These are phyloP conservation scores for Ibycter americanus DNA, from an alignment of 2,797 vertebrate species.

Conservation along the genomic window DNA sequence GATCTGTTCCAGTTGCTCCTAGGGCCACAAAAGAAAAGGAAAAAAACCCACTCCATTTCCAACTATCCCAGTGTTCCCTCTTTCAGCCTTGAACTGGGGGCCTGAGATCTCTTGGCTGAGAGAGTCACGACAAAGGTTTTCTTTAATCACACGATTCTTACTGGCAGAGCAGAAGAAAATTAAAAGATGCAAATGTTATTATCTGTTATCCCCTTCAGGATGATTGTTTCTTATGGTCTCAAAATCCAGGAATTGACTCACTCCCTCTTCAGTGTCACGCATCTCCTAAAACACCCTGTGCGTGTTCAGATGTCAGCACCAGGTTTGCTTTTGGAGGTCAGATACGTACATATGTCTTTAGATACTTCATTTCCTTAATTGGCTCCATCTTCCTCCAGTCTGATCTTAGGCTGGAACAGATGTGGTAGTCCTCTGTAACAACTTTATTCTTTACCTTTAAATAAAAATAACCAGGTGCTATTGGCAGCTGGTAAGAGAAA, in stretches of 20 bases:
- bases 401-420: not conserved
- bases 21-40: not conserved
- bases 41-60: not conserved
- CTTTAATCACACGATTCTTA: not conserved
- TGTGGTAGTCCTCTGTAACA: not conserved
- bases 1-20: constrained; percentile 2
- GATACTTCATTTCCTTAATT: not conserved
- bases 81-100: not conserved
- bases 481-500: constrained; percentile 1
- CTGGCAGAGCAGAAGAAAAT: not conserved
- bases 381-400: not conserved
- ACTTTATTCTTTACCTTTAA: not conserved
- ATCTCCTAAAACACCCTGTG: not conserved
- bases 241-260: not conserved
- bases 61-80: not conserved
- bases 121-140: not conserved
- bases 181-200: not conserved
- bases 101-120: not conserved
- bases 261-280: not conserved
- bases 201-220: not conserved
- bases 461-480: constrained; percentile 15
- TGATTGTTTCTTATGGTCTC: not conserved
- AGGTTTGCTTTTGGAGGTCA: not conserved
- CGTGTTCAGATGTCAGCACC: not conserved
- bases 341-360: not conserved